Conservation (phyloP, 2,888 invertebrate genomes). For the Drosophila glabriapex region DNA sequence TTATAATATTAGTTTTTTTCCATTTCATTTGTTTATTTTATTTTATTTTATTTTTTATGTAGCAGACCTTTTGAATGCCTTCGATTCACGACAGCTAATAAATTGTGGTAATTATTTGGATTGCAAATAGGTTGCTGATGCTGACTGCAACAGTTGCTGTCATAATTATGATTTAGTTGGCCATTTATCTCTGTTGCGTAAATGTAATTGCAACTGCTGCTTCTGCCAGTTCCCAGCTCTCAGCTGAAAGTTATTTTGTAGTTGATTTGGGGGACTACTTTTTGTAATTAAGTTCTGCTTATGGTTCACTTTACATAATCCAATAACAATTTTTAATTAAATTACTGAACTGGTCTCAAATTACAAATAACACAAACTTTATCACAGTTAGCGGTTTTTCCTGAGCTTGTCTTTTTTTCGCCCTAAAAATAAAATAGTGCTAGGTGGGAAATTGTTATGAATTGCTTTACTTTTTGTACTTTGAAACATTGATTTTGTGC, state of each 20-base stretch:
- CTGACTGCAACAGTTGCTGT: conserved; percentile 62
- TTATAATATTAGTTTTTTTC: conserved; percentile 31
- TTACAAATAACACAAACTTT: neutral
- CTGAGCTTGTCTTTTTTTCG: neutral
- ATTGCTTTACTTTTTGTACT: neutral
- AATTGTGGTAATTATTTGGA: conserved; percentile 68
- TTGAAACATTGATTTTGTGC: neutral
- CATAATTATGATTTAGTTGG: conserved; percentile 72
- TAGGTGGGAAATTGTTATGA: neutral
- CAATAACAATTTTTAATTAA: neutral
- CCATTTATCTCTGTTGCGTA: conserved; percentile 35
- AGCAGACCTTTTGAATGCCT: conserved; percentile 46
- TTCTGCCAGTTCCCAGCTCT: neutral
- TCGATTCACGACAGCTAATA: conserved; percentile 62
- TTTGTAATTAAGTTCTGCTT: conserved; percentile 23
- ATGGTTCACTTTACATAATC: neutral
- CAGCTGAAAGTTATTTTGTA: conserved; percentile 1
- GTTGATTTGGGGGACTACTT: conserved; percentile 26
- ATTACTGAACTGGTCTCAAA: neutral
- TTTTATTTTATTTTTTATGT: conserved; percentile 20
- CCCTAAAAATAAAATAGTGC: neutral
- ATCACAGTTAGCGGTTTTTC: neutral
- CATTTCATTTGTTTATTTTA: conserved; percentile 3
- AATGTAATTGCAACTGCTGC: conserved; percentile 49
- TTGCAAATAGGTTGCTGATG: conserved; percentile 63